Evolutionary conservation across 2,888 invertebrate genomes (phyloP), one percentile per base, ranked within the genome.

Genomic region (Theodoxus fluviatilis): DNA sequence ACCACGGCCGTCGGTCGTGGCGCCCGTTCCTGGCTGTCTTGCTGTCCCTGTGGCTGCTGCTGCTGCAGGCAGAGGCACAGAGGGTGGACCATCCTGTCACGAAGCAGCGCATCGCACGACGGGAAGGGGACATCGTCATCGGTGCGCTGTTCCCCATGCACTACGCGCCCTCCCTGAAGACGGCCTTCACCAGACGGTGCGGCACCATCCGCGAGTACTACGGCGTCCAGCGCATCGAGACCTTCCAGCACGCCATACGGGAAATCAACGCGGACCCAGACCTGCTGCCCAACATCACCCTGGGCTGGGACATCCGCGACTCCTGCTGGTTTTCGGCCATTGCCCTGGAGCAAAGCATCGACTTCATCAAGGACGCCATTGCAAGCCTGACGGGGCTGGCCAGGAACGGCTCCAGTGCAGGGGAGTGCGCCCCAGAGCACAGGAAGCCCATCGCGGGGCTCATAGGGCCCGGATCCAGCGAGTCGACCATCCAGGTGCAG

Each of bases 321-420:
- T 92, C 93, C 33, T 94, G 94, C 86, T 94, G 93, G 93, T 93
- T 93, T 81, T 91, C 93, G 2, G 91, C 93, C 22, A 92, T 93
- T 3, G 93, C 93, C 38, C 89, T 94, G 74, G 93, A 93, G 80
- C 93, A 93, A 87, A 92, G 91, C 83, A 91, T 93, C 74, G 92
- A 93, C 86, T 90, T 93, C 79, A 92, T 93, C 77, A 89, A 92
- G 63, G 92, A 92, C 83, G 91, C 92, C 52, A 83, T 84, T 22
- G 80, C 84, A 31, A 80, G 80, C 65, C 70, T 80, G 64, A 78
- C 79, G 33, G 73, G 73, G 57, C 71, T 72, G 15, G 67, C 69
- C 7, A 68, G 67, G 31, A 57, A 63, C 22, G 66, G n/a, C 63
- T 31, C 9, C 49, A 31, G 31, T 22, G 15, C 43, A 12, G 15